These are phyloP conservation scores for Rhingia campestris DNA, from an alignment of 2,888 invertebrate genomes.

Conservation along the genomic window DNA sequence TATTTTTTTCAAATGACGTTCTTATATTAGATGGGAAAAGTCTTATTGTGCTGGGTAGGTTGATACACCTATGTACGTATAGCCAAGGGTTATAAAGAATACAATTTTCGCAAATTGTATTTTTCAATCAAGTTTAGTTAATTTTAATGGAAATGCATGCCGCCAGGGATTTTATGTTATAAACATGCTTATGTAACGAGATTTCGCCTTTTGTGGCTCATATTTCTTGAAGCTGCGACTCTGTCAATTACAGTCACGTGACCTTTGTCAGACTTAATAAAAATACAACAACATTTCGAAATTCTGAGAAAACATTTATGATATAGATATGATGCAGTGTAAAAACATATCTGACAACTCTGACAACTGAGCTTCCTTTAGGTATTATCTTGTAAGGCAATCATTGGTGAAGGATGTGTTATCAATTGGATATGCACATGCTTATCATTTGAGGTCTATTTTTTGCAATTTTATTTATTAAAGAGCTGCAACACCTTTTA, in stretches of 20 bases:
- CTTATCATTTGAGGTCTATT: too few relatives aligned
- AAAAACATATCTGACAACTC: too few relatives aligned
- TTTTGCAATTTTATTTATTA: too few relatives aligned
- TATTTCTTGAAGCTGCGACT: neutral
- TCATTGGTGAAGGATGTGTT: too few relatives aligned
- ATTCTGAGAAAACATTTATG: too few relatives aligned
- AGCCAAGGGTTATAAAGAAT: slow-evolving; percentile 26
- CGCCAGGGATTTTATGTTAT: slow-evolving; percentile 39
- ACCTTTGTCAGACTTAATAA: neutral
- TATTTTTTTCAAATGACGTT: slow-evolving; percentile 18
- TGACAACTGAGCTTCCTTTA: too few relatives aligned
- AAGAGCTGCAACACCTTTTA: too few relatives aligned
- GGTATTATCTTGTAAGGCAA: too few relatives aligned
- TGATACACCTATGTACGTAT: too few relatives aligned
- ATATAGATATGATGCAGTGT: too few relatives aligned
- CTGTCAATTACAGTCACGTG: neutral
- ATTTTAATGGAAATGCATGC: slow-evolving; percentile 68
- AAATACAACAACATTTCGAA: too few relatives aligned
- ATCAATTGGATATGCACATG: too few relatives aligned
- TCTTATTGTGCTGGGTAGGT: slow-evolving; percentile 2
- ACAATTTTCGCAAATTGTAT: slow-evolving; percentile 60
- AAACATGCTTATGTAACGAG: slow-evolving; percentile 54
- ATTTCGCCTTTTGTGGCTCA: slow-evolving; percentile 37
- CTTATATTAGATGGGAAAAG: slow-evolving; percentile 1
- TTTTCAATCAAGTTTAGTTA: slow-evolving; percentile 60